Conservation (phyloP, 2,888 invertebrate species). For the Axea sp. region DNA sequence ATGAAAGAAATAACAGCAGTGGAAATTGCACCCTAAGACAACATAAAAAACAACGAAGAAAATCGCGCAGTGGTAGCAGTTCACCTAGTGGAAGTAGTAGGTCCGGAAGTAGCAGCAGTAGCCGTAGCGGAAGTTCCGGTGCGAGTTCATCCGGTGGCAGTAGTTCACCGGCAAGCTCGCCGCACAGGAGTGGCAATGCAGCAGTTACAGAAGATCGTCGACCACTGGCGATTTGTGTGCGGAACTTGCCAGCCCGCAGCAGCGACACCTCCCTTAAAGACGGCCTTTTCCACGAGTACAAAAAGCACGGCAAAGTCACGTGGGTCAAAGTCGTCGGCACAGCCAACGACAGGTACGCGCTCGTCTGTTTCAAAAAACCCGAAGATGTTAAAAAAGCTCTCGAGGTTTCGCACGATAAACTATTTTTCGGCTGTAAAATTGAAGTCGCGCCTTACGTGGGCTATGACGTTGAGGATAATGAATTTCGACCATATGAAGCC, state of each 20-base stretch:
- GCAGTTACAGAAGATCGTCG: constrained; percentile 85
- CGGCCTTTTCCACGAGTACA: constrained; percentile 98
- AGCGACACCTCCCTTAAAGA: constrained; percentile 97
- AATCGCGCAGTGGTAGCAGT: constrained; percentile 77
- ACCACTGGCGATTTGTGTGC: constrained; percentile 93
- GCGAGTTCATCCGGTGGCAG: constrained; percentile 81
- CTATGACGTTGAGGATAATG: constrained; percentile 90
- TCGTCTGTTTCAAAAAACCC: constrained; percentile 97
- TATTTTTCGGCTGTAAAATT: constrained; percentile 98
- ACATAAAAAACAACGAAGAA: constrained; percentile 77
- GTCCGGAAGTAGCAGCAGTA: constrained; percentile 80
- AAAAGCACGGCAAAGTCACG: constrained; percentile 98
- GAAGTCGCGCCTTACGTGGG: constrained; percentile 97
- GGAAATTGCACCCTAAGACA: constrained; percentile 78
- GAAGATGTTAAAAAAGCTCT: constrained; percentile 98
- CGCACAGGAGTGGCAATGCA: constrained; percentile 79
- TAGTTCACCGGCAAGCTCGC: constrained; percentile 82
- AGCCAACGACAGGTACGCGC: constrained; percentile 94
- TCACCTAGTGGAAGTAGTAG: constrained; percentile 80
- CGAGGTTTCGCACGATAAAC: constrained; percentile 96
- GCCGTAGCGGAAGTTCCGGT: constrained; percentile 80
- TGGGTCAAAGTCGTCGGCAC: constrained; percentile 96
- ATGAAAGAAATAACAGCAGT: constrained; percentile 71
- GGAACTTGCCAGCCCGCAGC: constrained; percentile 93
- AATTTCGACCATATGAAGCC: constrained; percentile 93